Percentiles rank a stretch among this genome's conserved stretches.
Conservation (phyloP, 1,140 invertebrate genomes). For the Lasioglossum albipes region DNA sequence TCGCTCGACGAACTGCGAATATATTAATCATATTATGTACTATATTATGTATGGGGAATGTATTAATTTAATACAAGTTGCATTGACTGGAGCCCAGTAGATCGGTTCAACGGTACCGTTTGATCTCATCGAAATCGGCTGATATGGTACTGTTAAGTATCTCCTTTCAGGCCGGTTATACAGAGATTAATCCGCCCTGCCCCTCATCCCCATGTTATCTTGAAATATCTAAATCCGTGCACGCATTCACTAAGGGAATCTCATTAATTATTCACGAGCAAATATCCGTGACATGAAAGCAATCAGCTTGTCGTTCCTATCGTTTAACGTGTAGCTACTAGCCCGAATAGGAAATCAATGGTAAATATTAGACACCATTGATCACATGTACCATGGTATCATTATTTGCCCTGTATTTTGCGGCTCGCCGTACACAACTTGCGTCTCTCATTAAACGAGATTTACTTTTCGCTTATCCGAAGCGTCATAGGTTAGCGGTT, state of each 20-base stretch:
- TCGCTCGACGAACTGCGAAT: too few species aligned
- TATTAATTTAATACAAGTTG: too few species aligned
- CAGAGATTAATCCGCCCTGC: constrained; percentile 44
- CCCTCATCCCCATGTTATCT: constrained; percentile 35
- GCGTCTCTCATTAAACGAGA: not conserved
- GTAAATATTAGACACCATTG: constrained; percentile 56
- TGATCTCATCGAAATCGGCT: not conserved
- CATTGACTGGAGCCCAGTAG: not conserved
- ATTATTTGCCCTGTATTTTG: constrained; percentile 46
- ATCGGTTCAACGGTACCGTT: not conserved
- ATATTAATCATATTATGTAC: too few species aligned
- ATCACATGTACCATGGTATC: constrained; percentile 40
- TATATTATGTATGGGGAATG: too few species aligned
- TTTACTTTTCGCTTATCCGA: constrained; percentile 1
- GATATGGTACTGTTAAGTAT: not conserved
- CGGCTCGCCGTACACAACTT: not conserved
- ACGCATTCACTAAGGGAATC: constrained; percentile 48
- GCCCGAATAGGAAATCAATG: constrained; percentile 49
- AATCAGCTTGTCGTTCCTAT: constrained; percentile 62
- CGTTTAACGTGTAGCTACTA: constrained; percentile 52
- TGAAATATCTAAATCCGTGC: constrained; percentile 56
- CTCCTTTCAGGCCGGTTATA: not conserved
- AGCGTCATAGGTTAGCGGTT: not conserved
- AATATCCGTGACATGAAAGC: constrained; percentile 62
- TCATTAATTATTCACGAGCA: constrained; percentile 68